Evolutionary conservation across 2,113 vertebrate genomes (phyloP).

Genomic region (Mungos mungo): DNA sequence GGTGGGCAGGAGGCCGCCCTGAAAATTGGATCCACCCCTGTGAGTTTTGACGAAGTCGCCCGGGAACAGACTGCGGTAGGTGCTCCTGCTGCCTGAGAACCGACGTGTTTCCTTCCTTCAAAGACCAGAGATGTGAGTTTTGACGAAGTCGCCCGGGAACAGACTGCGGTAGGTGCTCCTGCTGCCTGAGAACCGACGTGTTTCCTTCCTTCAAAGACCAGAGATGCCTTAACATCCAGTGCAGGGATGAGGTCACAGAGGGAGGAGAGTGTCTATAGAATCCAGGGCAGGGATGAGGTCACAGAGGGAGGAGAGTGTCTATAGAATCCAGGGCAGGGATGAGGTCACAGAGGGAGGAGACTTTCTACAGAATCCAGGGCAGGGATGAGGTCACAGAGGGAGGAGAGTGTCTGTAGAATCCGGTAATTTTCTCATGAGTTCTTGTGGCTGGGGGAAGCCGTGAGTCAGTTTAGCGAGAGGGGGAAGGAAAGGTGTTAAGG

Average conservation of each 20-base stretch:
- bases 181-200: background rate
- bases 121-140: background rate
- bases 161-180: background rate
- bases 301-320: no score
- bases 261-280: no score
- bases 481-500: background rate
- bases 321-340: no score
- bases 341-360: no score
- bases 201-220: background rate
- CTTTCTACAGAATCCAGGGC: no score
- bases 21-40: background rate
- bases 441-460: rapidly evolving
- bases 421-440: background rate
- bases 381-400: rapidly evolving
- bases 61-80: background rate
- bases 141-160: background rate
- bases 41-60: background rate
- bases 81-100: background rate
- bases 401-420: rapidly evolving
- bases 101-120: background rate
- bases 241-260: no score
- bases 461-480: background rate
- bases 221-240: no score
- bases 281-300: no score
- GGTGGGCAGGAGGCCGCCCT: background rate